These are phyloP conservation scores for Archips crataeganus DNA, from an alignment of 2,888 invertebrate species.

Conservation along the genomic window DNA sequence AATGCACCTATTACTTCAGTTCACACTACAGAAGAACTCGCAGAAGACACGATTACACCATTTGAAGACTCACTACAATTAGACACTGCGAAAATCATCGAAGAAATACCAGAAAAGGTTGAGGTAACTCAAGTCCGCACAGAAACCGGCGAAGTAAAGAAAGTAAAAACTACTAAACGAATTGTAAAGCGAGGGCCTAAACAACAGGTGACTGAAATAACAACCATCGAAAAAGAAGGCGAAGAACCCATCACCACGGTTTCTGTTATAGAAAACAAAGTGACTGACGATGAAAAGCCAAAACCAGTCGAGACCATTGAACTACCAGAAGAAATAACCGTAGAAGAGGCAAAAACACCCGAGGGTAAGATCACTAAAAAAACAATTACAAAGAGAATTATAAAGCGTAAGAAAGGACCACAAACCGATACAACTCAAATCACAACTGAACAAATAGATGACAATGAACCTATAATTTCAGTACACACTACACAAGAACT, in stretches of 20 bases:
- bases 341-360: constrained; percentile 47
- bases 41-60: constrained; percentile 52
- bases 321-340: constrained; percentile 41
- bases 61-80: constrained; percentile 37
- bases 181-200: constrained; percentile 49
- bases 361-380: constrained; percentile 51
- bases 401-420: constrained; percentile 51
- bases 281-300: constrained; percentile 23
- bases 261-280: constrained; percentile 42
- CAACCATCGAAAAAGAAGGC: constrained; percentile 53
- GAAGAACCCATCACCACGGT: constrained; percentile 60
- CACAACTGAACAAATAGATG: constrained; percentile 58
- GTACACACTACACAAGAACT: constrained; percentile 30
- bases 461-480: constrained; percentile 48
- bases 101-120: constrained; percentile 47
- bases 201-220: constrained; percentile 54
- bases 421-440: constrained; percentile 53
- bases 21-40: constrained; percentile 59
- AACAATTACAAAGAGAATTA: constrained; percentile 44
- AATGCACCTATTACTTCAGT: constrained; percentile 69
- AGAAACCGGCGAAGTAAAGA: constrained; percentile 25
- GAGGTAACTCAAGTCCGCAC: constrained; percentile 46
- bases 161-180: constrained; percentile 37
- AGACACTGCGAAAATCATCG: constrained; percentile 53
- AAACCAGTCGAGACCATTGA: constrained; percentile 54